A percentile compares a stretch with the other conserved stretches of the same genome.
Conservation (phyloP, 2,888 invertebrate species). For the Oscheius sp. region DNA sequence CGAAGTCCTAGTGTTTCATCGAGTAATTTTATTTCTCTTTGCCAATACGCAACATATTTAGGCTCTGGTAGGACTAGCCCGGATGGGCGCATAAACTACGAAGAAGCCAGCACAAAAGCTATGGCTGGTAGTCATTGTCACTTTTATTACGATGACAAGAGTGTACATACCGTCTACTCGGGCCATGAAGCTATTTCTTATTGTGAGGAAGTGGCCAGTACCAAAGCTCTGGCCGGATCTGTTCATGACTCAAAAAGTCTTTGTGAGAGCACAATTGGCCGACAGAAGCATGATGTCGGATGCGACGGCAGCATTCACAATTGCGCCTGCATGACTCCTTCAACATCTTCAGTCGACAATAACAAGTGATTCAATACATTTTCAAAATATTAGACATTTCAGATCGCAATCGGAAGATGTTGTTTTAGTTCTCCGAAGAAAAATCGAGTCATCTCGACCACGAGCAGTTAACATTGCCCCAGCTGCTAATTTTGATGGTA, state of each 20-base stretch:
- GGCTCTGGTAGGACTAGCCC: slow-evolving; percentile 23
- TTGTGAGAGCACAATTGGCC: slow-evolving; percentile 50
- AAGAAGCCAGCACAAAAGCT: slow-evolving; percentile 79
- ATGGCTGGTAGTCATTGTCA: slow-evolving; percentile 79
- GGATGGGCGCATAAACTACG: slow-evolving; percentile 64
- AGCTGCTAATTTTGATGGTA: background rate
- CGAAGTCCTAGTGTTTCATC: slow-evolving; percentile 30
- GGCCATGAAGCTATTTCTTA: slow-evolving; percentile 56
- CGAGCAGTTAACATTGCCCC: background rate
- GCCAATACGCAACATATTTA: background rate
- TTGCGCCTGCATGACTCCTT: slow-evolving; percentile 17
- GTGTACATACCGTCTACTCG: slow-evolving; percentile 64
- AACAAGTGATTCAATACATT: no score
- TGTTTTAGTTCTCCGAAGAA: slow-evolving; percentile 5
- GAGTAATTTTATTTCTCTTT: slow-evolving; percentile 16
- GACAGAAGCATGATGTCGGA: slow-evolving; percentile 45
- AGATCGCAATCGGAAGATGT: slow-evolving; percentile 14
- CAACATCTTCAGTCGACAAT: slow-evolving; percentile 12
- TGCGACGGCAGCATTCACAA: slow-evolving; percentile 8
- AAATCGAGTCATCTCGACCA: slow-evolving; percentile 6
- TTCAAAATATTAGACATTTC: background rate
- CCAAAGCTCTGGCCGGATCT: slow-evolving; percentile 61
- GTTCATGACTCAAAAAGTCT: slow-evolving; percentile 61
- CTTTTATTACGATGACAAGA: slow-evolving; percentile 65
- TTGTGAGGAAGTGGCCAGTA: slow-evolving; percentile 60